These are phyloP conservation scores for Xenopus tropicalis DNA, from an alignment of 2,113 vertebrate genomes.

Conservation along the genomic window DNA sequence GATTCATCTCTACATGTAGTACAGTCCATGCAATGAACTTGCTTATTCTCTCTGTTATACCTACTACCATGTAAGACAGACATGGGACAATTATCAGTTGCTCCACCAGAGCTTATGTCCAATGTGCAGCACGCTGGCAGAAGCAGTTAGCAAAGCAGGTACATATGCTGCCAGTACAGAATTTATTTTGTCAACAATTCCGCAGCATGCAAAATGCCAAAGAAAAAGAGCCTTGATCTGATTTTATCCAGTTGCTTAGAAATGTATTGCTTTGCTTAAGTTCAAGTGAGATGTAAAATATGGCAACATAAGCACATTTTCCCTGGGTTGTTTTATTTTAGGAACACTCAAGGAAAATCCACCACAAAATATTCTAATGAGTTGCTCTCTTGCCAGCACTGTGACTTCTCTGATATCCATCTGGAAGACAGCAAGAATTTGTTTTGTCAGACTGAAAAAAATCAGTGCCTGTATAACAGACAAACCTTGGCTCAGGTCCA, in stretches of 20 bases:
- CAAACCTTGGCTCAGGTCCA: neutral
- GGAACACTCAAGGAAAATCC: neutral
- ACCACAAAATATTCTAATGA: conserved; percentile 4
- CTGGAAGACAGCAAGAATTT: neutral
- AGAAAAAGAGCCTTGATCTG: conserved; percentile 20
- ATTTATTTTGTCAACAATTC: too few relatives aligned
- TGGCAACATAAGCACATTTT: neutral
- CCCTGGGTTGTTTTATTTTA: conserved; percentile 10
- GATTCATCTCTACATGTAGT: too few relatives aligned
- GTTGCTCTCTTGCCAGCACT: neutral
- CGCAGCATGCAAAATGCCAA: conserved; percentile 23
- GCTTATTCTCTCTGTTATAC: too few relatives aligned
- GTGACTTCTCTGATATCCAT: neutral
- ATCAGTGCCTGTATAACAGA: conserved; percentile 9
- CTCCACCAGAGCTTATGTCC: too few relatives aligned
- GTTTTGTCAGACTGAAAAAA: conserved; percentile 13
- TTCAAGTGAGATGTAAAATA: conserved; percentile 1
- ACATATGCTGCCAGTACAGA: neutral
- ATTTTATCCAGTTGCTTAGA: conserved; percentile 25
- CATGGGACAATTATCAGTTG: too few relatives aligned
- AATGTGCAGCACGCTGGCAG: too few relatives aligned
- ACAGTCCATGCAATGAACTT: too few relatives aligned
- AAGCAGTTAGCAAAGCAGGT: neutral
- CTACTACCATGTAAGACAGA: too few relatives aligned
- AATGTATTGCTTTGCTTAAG: conserved; percentile 11